phyloP scores from a whole-genome alignment of 2,113 vertebrate species.

The Xenopus tropicalis region UCB_Xtro_10.0 CM004443.2:154567001-154567500 shows the following conservation, averaged over 20 bases:
- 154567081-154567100: too few species aligned
- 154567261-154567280: slow-evolving; percentile 23
- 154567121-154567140: too few species aligned
- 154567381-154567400: neutral
- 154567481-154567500: too few species aligned
- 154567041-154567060: too few species aligned
- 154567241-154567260: slow-evolving; percentile 2
- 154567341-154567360: neutral
- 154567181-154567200: neutral
- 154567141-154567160: too few species aligned
- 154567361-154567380: slow-evolving; percentile 2
- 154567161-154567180: too few species aligned
- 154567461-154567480: too few species aligned
- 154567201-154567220: slow-evolving; percentile 2
- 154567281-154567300: slow-evolving; percentile 33
- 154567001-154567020: too few species aligned
- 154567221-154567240: slow-evolving; percentile 1
- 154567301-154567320: slow-evolving; percentile 30
- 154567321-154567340: slow-evolving; percentile 25
- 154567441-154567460: too few species aligned
- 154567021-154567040: too few species aligned
- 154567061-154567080: too few species aligned
- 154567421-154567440: neutral
- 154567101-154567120: too few species aligned
- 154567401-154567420: neutral